phyloP scores from a whole-genome alignment of 35 echinoderm and acorn worm species.

The Apostichopus parvimensis region DNA sequence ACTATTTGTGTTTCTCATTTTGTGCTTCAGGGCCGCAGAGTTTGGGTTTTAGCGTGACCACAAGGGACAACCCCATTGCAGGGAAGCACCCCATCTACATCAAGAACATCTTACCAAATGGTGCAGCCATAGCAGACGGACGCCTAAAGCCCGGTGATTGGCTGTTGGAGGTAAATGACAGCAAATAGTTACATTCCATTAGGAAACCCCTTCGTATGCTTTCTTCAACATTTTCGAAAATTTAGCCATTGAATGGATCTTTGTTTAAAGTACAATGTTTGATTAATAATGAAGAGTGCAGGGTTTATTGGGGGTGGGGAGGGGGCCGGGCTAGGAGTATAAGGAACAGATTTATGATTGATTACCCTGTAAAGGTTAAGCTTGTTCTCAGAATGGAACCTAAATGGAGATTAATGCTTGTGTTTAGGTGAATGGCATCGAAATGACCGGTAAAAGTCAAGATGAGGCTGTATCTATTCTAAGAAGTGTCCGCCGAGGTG shows the following conservation, averaged over 20 bases:
- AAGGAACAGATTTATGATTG: too few species aligned
- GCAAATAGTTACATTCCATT: neutral
- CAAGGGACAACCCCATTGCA: conserved; percentile 81
- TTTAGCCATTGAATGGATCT: too few species aligned
- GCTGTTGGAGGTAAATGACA: conserved; percentile 81
- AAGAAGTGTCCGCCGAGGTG: conserved; percentile 87
- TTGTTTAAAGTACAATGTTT: too few species aligned
- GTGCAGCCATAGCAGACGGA: conserved; percentile 94
- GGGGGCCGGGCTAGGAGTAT: too few species aligned
- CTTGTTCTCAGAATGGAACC: too few species aligned
- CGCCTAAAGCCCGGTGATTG: conserved; percentile 90
- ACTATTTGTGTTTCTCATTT: too few species aligned
- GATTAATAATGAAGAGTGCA: too few species aligned
- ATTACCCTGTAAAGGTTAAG: too few species aligned
- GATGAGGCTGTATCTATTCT: conserved; percentile 95
- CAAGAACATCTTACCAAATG: conserved; percentile 97
- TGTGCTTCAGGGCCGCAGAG: conserved; percentile 81
- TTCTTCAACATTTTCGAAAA: too few species aligned
- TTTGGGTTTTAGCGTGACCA: conserved; percentile 94
- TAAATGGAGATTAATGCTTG: neutral
- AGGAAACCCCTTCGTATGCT: too few species aligned
- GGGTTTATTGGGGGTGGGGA: too few species aligned
- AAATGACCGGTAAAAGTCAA: conserved; percentile 98
- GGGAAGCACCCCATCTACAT: conserved; percentile 98
- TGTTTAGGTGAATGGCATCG: conserved; percentile 94